Percentiles rank a stretch among this genome's conserved stretches.
Evolutionary conservation across 1,140 invertebrate genomes (phyloP).

Genomic region (Ylistrum balloti): DNA sequence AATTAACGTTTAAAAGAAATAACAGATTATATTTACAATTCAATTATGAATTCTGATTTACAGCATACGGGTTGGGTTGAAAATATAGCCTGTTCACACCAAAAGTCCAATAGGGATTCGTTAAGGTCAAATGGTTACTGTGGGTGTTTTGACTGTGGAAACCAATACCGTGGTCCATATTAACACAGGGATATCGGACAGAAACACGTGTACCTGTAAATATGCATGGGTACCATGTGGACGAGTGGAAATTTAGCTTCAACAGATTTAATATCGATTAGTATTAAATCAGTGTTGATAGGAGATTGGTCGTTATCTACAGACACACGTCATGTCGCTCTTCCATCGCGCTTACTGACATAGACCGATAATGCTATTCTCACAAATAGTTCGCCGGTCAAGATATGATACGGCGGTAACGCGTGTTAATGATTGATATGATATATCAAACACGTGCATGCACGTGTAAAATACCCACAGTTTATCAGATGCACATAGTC

Average conservation of each 20-base stretch:
- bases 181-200: not conserved
- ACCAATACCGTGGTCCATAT: not conserved
- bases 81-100: not conserved
- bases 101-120: not conserved
- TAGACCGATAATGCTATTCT: not conserved
- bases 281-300: not conserved
- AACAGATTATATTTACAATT: conserved; percentile 18
- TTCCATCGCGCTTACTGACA: not conserved
- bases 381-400: conserved; percentile 4
- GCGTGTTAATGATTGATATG: not conserved
- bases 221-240: not conserved
- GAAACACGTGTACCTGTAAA: not conserved
- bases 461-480: not conserved
- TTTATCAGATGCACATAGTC: conserved; percentile 34
- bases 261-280: not conserved
- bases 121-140: not conserved
- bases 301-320: not conserved
- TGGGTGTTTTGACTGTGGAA: not conserved
- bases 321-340: not conserved
- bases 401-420: not conserved
- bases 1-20: not conserved
- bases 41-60: not conserved
- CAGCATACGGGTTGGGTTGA: not conserved
- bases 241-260: not conserved
- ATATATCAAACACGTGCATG: conserved; percentile 2